These are phyloP conservation scores for Drosophila kokeensis DNA, from an alignment of 2,888 invertebrate genomes.

Conservation along the genomic window DNA sequence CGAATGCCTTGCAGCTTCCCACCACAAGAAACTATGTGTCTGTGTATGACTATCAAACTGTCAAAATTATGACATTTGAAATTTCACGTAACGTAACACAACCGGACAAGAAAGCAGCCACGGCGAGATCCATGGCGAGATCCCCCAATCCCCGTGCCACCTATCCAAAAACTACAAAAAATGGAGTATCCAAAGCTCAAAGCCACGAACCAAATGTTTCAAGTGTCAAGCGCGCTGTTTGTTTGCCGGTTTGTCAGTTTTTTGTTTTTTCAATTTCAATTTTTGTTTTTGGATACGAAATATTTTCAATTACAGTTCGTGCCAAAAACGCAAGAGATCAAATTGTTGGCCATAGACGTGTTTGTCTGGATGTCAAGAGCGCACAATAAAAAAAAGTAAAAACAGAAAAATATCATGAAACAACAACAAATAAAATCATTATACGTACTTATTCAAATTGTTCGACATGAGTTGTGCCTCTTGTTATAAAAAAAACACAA, in stretches of 20 bases:
- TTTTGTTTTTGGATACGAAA: constrained; percentile 46
- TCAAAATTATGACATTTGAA: constrained; percentile 82
- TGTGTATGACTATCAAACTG: constrained; percentile 73
- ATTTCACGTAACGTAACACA: constrained; percentile 77
- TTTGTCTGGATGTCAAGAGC: constrained; percentile 46
- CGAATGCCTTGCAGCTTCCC: constrained; percentile 49
- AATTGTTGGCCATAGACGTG: constrained; percentile 61
- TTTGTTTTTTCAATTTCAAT: constrained; percentile 15
- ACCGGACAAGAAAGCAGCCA: constrained; percentile 75
- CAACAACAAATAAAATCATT: constrained; percentile 20
- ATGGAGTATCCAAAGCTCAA: constrained; percentile 31
- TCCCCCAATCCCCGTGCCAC: constrained; percentile 11
- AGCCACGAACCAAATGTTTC: constrained; percentile 73
- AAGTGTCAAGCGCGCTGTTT: constrained; percentile 70
- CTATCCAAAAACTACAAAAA: constrained; percentile 2
- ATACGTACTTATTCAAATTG: constrained; percentile 70
- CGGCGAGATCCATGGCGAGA: constrained; percentile 63
- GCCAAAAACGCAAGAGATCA: constrained; percentile 77
- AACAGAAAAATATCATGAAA: constrained; percentile 19
- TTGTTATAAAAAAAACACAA: constrained; percentile 53
- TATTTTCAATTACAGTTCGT: constrained; percentile 80
- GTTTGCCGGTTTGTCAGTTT: constrained; percentile 41
- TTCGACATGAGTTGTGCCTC: constrained; percentile 73
- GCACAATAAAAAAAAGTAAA: neutral
- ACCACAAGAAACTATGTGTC: constrained; percentile 35